phyloP scores from a whole-genome alignment of 2,888 invertebrate genomes.

The Eudasyphora cyanicolor region DNA sequence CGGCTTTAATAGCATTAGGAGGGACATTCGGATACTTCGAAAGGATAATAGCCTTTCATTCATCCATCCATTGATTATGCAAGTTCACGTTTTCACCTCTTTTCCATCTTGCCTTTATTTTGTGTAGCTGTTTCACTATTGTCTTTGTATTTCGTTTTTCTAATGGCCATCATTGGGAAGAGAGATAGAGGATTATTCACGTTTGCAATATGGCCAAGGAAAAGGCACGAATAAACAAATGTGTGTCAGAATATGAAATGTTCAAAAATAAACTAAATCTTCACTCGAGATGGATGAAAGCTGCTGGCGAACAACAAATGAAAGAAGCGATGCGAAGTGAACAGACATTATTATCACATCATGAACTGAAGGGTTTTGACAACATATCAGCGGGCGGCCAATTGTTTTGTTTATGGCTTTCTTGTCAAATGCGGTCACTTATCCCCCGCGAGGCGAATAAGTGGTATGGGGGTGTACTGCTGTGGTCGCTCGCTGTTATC shows the following conservation, averaged over 20 bases:
- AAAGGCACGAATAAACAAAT: not conserved
- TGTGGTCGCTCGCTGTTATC: slow-evolving; percentile 61
- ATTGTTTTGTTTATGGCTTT: slow-evolving; percentile 79
- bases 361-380: slow-evolving; percentile 60
- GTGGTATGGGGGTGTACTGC: slow-evolving; percentile 50
- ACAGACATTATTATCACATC: slow-evolving; percentile 64
- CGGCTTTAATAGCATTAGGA: slow-evolving; percentile 55
- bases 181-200: slow-evolving; percentile 31
- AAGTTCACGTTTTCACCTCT: slow-evolving; percentile 51
- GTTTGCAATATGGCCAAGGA: slow-evolving; percentile 2
- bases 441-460: slow-evolving; percentile 59
- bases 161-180: not conserved
- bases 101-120: slow-evolving; percentile 16
- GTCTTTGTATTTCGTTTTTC: not conserved
- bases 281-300: not conserved
- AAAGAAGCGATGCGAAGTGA: slow-evolving; percentile 34
- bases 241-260: slow-evolving; percentile 14
- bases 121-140: not conserved
- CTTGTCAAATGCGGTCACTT: slow-evolving; percentile 72
- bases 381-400: slow-evolving; percentile 65
- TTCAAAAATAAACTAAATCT: slow-evolving; percentile 11
- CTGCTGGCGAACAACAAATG: slow-evolving; percentile 32
- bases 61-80: slow-evolving; percentile 55
- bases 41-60: slow-evolving; percentile 50
- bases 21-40: slow-evolving; percentile 53